A percentile compares a stretch with the other conserved stretches of the same genome.
phyloP scores from a whole-genome alignment of 2,113 vertebrate genomes.

The Illadopsis cleaveri region DNA sequence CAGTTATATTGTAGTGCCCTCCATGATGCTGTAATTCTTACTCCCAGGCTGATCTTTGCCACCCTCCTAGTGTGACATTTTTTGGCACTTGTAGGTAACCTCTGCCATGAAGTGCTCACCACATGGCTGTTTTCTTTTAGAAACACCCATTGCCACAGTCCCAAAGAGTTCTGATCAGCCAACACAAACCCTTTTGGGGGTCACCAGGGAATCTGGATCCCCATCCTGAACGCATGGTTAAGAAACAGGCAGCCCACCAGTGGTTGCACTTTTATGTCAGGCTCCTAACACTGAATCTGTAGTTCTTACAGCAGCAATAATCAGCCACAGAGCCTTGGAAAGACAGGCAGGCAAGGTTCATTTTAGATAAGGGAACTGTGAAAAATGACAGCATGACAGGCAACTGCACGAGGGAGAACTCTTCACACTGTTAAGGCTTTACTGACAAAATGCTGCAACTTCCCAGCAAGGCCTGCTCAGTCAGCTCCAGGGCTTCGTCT shows the following conservation, averaged over 20 bases:
- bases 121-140: not conserved
- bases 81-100: not conserved
- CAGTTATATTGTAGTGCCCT: not conserved
- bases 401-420: not conserved
- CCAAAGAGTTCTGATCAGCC: not conserved
- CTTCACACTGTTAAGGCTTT: not conserved
- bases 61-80: not conserved
- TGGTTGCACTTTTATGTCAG: not conserved
- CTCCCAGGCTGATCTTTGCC: not conserved
- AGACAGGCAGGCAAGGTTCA: not conserved
- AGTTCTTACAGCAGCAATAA: not conserved
- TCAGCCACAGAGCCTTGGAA: not conserved
- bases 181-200: not conserved
- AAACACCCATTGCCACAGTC: not conserved
- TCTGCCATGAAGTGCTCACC: not conserved
- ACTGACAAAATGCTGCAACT: not conserved
- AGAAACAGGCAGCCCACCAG: not conserved
- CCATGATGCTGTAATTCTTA: not conserved
- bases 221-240: not conserved
- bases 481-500: not conserved
- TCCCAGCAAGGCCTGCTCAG: not conserved
- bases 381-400: not conserved
- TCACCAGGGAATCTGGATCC: not conserved
- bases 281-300: not conserved
- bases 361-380: slow-evolving; percentile 13